phyloP scores from a whole-genome alignment of 2,888 invertebrate genomes.

The Nasonia oneida region DNA sequence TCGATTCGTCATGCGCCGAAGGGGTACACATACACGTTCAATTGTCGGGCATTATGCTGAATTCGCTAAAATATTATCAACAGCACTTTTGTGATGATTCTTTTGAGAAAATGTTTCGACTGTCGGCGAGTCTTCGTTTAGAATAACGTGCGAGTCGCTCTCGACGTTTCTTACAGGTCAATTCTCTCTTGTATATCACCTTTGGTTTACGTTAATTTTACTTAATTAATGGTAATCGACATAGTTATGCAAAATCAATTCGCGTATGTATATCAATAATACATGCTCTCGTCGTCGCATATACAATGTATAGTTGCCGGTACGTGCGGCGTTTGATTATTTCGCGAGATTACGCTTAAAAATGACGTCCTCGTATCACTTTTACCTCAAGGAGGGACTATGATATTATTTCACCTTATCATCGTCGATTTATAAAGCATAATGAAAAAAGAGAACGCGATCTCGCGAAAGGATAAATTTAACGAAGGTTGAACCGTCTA shows the following conservation, averaged over 20 bases:
- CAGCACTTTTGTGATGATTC: slow-evolving; percentile 2
- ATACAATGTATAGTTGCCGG: slow-evolving; percentile 17
- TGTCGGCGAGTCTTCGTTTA: background rate
- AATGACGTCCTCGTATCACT: slow-evolving; percentile 43
- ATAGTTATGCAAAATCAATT: slow-evolving; percentile 44
- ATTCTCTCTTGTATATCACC: slow-evolving; percentile 25
- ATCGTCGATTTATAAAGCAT: background rate
- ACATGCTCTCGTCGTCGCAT: background rate
- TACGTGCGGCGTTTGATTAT: slow-evolving; percentile 26
- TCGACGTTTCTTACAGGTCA: background rate
- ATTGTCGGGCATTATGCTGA: background rate
- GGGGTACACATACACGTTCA: background rate
- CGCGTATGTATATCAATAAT: slow-evolving; percentile 17
- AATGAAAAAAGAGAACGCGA: background rate
- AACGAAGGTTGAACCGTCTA: slow-evolving; percentile 33
- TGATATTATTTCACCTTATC: slow-evolving; percentile 21
- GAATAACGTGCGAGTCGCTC: background rate
- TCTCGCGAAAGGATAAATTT: slow-evolving; percentile 16
- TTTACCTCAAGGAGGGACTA: slow-evolving; percentile 39
- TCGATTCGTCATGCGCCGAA: slow-evolving; percentile 10
- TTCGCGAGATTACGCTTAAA: slow-evolving; percentile 17
- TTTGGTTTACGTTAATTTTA: slow-evolving; percentile 13
- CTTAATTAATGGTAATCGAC: slow-evolving; percentile 13
- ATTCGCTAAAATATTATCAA: slow-evolving; percentile 26
- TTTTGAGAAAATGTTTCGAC: background rate